Percentiles rank a stretch among this genome's conserved stretches.
phyloP scores from a whole-genome alignment of 2,797 vertebrate genomes.

The Poecilia picta region DNA sequence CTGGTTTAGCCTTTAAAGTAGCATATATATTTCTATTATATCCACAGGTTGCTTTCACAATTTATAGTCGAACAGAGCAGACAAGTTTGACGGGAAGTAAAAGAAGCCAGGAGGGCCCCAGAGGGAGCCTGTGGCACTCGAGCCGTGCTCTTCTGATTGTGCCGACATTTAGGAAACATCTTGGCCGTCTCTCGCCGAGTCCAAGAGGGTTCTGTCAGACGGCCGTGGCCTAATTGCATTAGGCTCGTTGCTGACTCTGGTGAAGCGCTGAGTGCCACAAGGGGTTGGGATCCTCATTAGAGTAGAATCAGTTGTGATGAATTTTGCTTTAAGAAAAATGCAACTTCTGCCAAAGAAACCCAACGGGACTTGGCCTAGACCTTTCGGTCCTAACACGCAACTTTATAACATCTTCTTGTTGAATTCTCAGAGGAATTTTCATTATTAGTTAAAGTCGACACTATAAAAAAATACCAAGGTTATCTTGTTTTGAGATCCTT shows the following conservation, averaged over 20 bases:
- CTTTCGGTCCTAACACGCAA: constrained; percentile 16
- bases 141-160: constrained; percentile 40
- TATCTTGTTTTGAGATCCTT: constrained; percentile 8
- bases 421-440: constrained; percentile 17
- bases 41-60: constrained; percentile 1
- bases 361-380: constrained; percentile 29
- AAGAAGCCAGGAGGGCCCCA: constrained; percentile 26
- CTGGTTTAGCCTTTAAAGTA: neutral
- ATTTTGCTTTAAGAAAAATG: constrained; percentile 58
- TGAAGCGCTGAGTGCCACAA: constrained; percentile 49
- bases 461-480: neutral
- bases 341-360: constrained; percentile 44
- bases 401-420: constrained; percentile 17
- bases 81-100: constrained; percentile 25
- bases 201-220: constrained; percentile 24
- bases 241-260: constrained; percentile 61
- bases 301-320: constrained; percentile 61
- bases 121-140: constrained; percentile 20
- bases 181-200: constrained; percentile 37
- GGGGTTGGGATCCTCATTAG: constrained; percentile 62
- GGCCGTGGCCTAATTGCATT: constrained; percentile 61
- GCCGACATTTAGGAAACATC: constrained; percentile 51
- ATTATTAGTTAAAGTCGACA: constrained; percentile 11
- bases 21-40: neutral
- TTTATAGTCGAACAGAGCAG: constrained; percentile 12